Base-by-base conservation (phyloP, 2,888 invertebrate species). In the Elmis aenea region DNA sequence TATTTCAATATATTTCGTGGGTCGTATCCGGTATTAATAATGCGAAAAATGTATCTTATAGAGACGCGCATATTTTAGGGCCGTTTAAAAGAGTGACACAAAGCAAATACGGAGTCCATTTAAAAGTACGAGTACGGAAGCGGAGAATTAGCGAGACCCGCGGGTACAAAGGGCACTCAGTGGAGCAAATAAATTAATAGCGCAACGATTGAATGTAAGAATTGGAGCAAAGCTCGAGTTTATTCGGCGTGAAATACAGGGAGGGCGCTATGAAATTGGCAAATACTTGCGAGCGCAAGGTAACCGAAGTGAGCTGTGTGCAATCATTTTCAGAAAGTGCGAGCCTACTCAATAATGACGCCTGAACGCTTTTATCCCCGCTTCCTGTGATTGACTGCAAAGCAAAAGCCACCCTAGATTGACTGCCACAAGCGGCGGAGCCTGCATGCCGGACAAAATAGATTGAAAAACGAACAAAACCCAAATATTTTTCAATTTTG, bases 121-220 rank as follows among this genome's bases (percentile, higher is more conserved):
- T n/a, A n/a, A n/a, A n/a, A n/a, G n/a, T n/a, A n/a, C n/a, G n/a
- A n/a, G n/a, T n/a, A n/a, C n/a, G n/a, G 33, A 27, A 24, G 31
- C 26, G 28, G 16, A 27, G 38, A 26, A 42, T 38, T 42, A 38
- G 37, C 33, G 38, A 31, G 23, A 33, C 38, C 37, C 33, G 26
- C 23, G 36, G 34, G 38, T 26, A 34, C 26, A 38, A 42, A 38
- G 27, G 38, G 38, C 34, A 30, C 31, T 33, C 33, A 36, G 23
- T 34, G 18, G 38, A 42, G 37, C 38, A 42, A 42, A 38, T 42
- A 42, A 42, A 42, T 42, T 42, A 42, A 42, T 42, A 38, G 34
- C 14, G 30, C 25, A 33, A 26, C 34, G 37, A 42, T 42, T 42
- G 42, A 42, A 38, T 31, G 29, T 41, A 42, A 42, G 33, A 42